Conservation (phyloP, 1,140 invertebrate genomes). For the Tetraneura akinire region DNA sequence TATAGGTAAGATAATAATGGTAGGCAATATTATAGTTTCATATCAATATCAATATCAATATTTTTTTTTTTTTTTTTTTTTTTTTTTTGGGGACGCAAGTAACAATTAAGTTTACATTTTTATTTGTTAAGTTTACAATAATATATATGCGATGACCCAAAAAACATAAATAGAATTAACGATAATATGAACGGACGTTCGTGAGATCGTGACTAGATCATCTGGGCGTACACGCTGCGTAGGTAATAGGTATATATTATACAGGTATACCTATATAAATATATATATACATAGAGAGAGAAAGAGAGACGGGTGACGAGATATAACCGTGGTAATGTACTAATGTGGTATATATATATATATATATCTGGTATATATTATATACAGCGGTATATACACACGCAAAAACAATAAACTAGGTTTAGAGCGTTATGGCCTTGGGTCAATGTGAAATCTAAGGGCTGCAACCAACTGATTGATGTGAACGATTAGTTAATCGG, state of each 20-base stretch:
- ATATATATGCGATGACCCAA: conserved; percentile 40
- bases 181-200: not conserved
- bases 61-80: too few species aligned
- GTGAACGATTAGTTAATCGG: conserved; percentile 13
- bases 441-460: conserved; percentile 22
- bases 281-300: too few species aligned
- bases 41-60: too few species aligned
- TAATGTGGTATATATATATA: not conserved
- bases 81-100: too few species aligned
- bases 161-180: not conserved
- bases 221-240: not conserved
- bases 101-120: too few species aligned
- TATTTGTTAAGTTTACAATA: too few species aligned
- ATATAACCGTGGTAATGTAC: too few species aligned
- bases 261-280: not conserved
- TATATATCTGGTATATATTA: too few species aligned
- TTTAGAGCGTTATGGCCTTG: conserved; percentile 36
- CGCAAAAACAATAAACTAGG: conserved; percentile 28
- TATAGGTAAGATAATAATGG: too few species aligned
- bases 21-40: too few species aligned
- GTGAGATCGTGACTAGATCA: conserved; percentile 31
- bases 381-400: not conserved
- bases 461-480: conserved; percentile 2
- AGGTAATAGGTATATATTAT: too few species aligned
- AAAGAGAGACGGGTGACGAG: too few species aligned